phyloP scores from a whole-genome alignment of 1,140 invertebrate genomes.

The Cherax destructor region DNA sequence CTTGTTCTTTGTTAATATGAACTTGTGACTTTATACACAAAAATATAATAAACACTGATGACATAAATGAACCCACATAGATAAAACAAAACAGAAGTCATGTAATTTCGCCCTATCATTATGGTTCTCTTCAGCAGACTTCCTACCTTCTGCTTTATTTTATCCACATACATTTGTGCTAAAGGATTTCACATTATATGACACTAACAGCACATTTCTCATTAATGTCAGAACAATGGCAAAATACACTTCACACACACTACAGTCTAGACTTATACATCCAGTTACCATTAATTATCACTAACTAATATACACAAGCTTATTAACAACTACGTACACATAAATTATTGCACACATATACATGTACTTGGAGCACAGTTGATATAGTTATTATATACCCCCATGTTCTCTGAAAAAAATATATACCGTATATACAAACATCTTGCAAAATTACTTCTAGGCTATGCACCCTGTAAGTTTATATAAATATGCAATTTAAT shows the following conservation, averaged over 20 bases:
- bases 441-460: constrained; percentile 1
- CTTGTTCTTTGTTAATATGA: too few species aligned
- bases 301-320: background rate
- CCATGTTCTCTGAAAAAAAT: background rate
- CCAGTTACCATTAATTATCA: background rate
- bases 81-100: too few species aligned
- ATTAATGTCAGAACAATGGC: background rate
- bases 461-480: constrained; percentile 15
- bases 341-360: background rate
- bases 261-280: constrained; percentile 1
- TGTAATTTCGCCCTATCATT: too few species aligned
- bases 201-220: background rate
- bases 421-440: background rate
- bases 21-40: too few species aligned
- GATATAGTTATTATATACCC: background rate
- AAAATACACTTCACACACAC: background rate
- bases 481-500: background rate
- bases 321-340: background rate
- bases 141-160: too few species aligned
- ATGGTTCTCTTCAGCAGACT: too few species aligned
- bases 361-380: background rate
- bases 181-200: background rate
- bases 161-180: too few species aligned
- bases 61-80: too few species aligned
- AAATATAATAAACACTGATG: too few species aligned